Evolutionary conservation across 1,140 invertebrate genomes (phyloP), one percentile per base, ranked within the genome.

Genomic region (Lasioglossum baleicum): DNA sequence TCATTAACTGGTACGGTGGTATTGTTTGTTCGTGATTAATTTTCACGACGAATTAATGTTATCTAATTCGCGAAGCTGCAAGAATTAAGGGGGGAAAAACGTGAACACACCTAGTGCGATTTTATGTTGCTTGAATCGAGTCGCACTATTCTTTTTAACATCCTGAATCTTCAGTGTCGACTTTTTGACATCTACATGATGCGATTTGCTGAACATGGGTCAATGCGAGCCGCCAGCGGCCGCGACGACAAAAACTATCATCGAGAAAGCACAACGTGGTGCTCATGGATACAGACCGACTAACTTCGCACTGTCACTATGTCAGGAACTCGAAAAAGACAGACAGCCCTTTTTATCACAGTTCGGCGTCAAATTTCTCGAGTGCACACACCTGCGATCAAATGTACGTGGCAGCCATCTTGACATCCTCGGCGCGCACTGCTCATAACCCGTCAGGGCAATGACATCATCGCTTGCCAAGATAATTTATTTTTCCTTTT

Each of bases 151-250:
- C 94, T 98, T 98, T 94, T 98, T 99, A 31, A 95, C 95, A 93
- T 99, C 98, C 91, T 98, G 96, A 89, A 99, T 96, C 94, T 99
- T 99, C 86, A 96, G 95, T 76, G 97, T 97, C 67, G 98, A 99
- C 94, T 99, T 99, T 95, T 97, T 98, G 89, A 99, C 95, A 94
- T 99, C 98, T 89, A 96, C 96, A 94, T 98, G 96, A 88, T 96
- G 95, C 94, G 98, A 98, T 94, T 98, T 98, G 89, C 96, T 97
- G 94, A 99, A 99, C 97, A 98, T 98, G 91, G 90, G 93, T 92
- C 70, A 87, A 79, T 87, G 86, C 84, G 86, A 85, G 88, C 88
- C 92, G 90, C 88, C 87, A 88, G 83, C 86, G 88, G 89, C 86
- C 86, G 83, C 88, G 82, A 86, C 74, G 80, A 87, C 76, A 88